Percentiles rank a stretch among this genome's conserved stretches.
phyloP scores from a whole-genome alignment of 2,113 vertebrate genomes.

The Polyodon spathula region DNA sequence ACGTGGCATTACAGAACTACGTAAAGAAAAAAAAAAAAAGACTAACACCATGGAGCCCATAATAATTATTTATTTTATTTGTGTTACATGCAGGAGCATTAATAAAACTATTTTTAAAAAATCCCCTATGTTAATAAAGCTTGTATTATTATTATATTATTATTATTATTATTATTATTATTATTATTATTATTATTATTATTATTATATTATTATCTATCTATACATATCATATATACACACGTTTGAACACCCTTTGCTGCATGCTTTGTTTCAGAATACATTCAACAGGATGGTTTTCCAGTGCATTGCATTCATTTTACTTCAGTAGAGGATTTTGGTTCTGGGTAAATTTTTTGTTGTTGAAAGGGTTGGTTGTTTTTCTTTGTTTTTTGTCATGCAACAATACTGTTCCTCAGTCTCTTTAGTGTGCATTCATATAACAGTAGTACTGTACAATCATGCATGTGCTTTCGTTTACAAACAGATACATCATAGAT shows the following conservation, averaged over 20 bases:
- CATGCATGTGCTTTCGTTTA: slow-evolving; percentile 17
- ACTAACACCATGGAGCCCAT: no score
- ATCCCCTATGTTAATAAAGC: no score
- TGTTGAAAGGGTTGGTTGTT: slow-evolving; percentile 11
- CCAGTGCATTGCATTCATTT: slow-evolving; percentile 7
- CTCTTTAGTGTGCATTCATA: slow-evolving; percentile 5
- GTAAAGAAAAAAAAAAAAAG: no score
- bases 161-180: no score
- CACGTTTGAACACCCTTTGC: slow-evolving; percentile 36
- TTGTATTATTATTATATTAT: no score
- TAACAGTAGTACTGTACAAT: slow-evolving; percentile 13
- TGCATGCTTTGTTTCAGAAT: slow-evolving; percentile 18
- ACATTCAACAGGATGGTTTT: slow-evolving; percentile 16
- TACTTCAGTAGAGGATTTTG: not conserved
- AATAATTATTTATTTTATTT: no score
- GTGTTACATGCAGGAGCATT: no score
- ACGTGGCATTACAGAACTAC: no score
- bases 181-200: no score
- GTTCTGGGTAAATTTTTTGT: no score
- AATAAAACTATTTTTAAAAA: no score
- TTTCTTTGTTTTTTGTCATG: slow-evolving; percentile 16
- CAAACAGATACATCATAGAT: not conserved
- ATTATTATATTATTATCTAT: not conserved
- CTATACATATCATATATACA: slow-evolving; percentile 28
- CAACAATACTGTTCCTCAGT: slow-evolving; percentile 14